phyloP scores from a whole-genome alignment of 2,888 invertebrate genomes.

The Strigamia maritima region DNA sequence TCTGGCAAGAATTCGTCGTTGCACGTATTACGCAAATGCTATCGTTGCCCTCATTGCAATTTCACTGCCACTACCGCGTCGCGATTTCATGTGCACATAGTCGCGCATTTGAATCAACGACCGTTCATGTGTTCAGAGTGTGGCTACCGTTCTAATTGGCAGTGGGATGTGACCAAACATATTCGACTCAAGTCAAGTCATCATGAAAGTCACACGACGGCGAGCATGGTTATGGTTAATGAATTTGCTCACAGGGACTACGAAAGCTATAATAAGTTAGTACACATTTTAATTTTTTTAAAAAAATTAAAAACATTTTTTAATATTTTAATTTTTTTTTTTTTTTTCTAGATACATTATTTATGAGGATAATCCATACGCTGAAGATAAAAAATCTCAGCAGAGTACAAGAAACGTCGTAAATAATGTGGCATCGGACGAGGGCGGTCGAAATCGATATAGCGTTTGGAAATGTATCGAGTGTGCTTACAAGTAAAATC shows the following conservation, averaged over 20 bases:
- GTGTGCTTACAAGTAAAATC: slow-evolving; percentile 5
- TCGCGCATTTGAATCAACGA: slow-evolving; percentile 84
- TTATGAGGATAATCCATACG: not conserved
- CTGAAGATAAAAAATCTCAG: not conserved
- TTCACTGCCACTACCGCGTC: slow-evolving; percentile 92
- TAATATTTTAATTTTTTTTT: slow-evolving; percentile 1
- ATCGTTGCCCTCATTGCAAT: slow-evolving; percentile 86
- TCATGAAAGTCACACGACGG: slow-evolving; percentile 69
- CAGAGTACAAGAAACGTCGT: not conserved
- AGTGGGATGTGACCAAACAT: slow-evolving; percentile 95
- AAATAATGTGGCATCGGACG: not conserved
- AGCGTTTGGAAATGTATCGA: not conserved
- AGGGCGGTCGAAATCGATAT: not conserved
- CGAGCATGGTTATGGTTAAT: slow-evolving; percentile 78
- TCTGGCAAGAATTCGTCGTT: not conserved
- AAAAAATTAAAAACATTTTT: not conserved
- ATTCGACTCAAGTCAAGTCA: slow-evolving; percentile 83
- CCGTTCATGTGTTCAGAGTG: slow-evolving; percentile 94
- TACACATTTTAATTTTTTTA: not conserved
- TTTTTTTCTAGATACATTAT: not conserved
- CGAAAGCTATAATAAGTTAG: slow-evolving; percentile 85
- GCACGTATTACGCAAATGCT: slow-evolving; percentile 49
- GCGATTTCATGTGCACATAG: slow-evolving; percentile 88
- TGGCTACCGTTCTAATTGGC: slow-evolving; percentile 91
- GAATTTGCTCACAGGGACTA: slow-evolving; percentile 87